Base-by-base conservation (phyloP, 2,797 vertebrate species). In the Centroberyx gerrardi region DNA sequence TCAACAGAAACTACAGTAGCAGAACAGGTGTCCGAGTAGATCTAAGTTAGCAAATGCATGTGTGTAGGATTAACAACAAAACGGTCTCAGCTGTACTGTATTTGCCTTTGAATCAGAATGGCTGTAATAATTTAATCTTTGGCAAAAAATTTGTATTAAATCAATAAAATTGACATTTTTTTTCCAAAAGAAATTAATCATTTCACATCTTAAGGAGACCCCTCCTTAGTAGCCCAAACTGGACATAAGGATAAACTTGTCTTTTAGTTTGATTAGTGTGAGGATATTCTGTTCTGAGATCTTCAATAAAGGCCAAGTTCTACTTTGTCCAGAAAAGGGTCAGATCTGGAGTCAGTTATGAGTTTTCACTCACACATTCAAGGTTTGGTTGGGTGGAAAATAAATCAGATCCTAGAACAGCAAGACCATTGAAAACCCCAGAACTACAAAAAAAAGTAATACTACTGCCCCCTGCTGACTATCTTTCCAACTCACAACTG, bases 391-490 rank as follows among this genome's bases (percentile, higher is more conserved):
- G 28, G 38, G n/a, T 33, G 38, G 36, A 58, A 66, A 87, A 60
- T 14, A 17, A 31, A 61, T 28, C 44, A 49, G 51, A 22, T 62
- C 1, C 42, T 33, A 62, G 14, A 55, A 74, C 33, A 78, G 66
- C 51, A 62, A 76, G 62, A 17, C 9, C 17, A 15, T 17, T 27
- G 53, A 62, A 62, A 59, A 13, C 27, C 51, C 15, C 38, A 54
- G 15, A 44, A 78, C 31, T 56, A 68, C 13, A 5, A 56, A 72
- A 78, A 54, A 69, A 68, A 87, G 55, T 56, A 72, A 77, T 85
- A 72, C 81, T 85, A 83, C 73, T 78, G 87, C 86, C 90, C 83
- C 71, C 90, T 93, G 86, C 68, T 92, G 91, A 68, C 75, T 38
- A 64, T 54, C 48, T 79, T 40, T 81, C 28, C 31, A 52, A 33